These are phyloP conservation scores for Schlechtendalia chinensis DNA, from an alignment of 1,140 invertebrate genomes.

Conservation along the genomic window DNA sequence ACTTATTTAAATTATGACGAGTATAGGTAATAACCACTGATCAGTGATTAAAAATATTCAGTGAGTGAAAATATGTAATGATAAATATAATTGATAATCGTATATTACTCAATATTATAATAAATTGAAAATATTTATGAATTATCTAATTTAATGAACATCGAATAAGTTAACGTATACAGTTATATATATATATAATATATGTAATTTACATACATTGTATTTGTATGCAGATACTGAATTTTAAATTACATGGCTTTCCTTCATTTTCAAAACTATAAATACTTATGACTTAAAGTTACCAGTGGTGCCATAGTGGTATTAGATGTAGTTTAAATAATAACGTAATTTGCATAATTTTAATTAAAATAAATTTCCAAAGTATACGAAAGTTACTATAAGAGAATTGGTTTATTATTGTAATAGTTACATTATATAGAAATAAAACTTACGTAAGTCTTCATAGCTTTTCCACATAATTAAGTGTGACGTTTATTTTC, in stretches of 20 bases:
- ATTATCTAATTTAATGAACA: no score
- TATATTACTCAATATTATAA: no score
- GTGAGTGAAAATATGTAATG: no score
- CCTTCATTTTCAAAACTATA: neutral
- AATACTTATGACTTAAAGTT: neutral
- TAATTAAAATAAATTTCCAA: conserved; percentile 24
- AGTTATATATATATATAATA: no score
- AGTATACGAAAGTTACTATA: neutral
- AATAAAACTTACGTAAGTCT: neutral
- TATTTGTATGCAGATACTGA: neutral
- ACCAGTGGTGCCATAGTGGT: neutral
- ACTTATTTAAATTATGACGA: no score
- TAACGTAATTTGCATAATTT: conserved; percentile 28
- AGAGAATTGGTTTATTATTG: conserved; percentile 11
- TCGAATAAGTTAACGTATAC: no score
- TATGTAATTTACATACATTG: no score
- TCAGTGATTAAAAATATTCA: no score
- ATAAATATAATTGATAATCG: no score
- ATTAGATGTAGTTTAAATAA: conserved; percentile 21
- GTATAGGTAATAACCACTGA: no score
- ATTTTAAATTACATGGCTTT: neutral
- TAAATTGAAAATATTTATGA: no score
- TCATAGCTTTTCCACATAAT: neutral
- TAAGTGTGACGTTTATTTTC: no score
- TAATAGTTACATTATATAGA: neutral